These are phyloP conservation scores for Andrena camellia DNA, from an alignment of 2,888 invertebrate species.

Conservation along the genomic window DNA sequence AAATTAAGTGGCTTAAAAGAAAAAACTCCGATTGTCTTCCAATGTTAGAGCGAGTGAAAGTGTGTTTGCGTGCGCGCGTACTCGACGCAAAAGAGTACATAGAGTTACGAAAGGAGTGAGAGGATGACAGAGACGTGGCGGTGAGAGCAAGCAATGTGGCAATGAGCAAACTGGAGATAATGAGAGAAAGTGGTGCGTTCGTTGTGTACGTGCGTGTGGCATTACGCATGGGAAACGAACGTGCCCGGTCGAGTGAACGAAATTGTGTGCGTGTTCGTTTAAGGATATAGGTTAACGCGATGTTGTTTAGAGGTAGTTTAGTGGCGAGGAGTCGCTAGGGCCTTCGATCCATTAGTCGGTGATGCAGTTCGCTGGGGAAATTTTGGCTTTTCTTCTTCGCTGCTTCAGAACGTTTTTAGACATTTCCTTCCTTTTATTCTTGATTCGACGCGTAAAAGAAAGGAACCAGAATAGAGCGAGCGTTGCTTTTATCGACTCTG, in stretches of 20 bases:
- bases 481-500: not conserved
- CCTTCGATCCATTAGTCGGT: constrained; percentile 18
- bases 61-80: constrained; percentile 33
- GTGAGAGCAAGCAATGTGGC: constrained; percentile 51
- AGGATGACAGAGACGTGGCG: constrained; percentile 23
- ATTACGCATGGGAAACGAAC: constrained; percentile 54
- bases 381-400: not conserved
- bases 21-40: constrained; percentile 77
- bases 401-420: not conserved
- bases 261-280: constrained; percentile 34
- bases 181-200: constrained; percentile 61
- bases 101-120: constrained; percentile 10
- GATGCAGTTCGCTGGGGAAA: constrained; percentile 12
- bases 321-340: constrained; percentile 22
- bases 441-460: not conserved
- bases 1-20: constrained; percentile 53
- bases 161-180: constrained; percentile 61
- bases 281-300: constrained; percentile 43
- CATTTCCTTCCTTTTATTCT: constrained; percentile 5
- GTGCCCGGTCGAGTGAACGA: constrained; percentile 36
- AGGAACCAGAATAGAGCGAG: not conserved
- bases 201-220: constrained; percentile 14
- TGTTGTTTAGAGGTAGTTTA: constrained; percentile 23
- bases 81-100: not conserved
- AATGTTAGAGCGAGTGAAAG: constrained; percentile 66